Evolutionary conservation across 2,113 vertebrate genomes (phyloP).

Genomic region (Herpailurus yagouaroundi): DNA sequence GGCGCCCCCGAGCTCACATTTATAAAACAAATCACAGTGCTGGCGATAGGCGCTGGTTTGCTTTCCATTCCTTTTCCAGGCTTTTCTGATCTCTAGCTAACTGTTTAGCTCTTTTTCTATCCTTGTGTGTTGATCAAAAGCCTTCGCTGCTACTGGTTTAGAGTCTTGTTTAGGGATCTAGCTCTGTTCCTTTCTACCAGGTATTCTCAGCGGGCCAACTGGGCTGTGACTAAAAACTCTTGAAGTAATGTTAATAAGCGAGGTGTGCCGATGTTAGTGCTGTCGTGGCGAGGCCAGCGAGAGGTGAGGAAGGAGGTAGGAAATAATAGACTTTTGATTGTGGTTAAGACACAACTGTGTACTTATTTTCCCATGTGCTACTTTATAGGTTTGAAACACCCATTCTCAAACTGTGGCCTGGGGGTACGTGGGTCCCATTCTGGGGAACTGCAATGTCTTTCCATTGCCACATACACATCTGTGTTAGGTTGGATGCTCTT

Average conservation of each 20-base stretch:
- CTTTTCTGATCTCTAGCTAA: not conserved
- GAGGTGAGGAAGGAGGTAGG: not conserved
- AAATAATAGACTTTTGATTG: not conserved
- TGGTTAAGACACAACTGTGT: not conserved
- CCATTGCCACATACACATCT: not conserved
- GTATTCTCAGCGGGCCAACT: not conserved
- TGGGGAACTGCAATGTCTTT: not conserved
- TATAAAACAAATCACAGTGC: not conserved
- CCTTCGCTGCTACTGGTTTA: not conserved
- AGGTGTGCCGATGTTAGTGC: not conserved
- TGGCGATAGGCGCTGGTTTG: not conserved
- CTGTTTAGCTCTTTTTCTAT: not conserved
- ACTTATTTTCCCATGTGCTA: not conserved
- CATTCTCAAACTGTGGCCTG: not conserved
- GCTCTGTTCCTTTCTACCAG: not conserved
- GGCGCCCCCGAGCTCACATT: not conserved
- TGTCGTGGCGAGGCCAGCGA: not conserved
- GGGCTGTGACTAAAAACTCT: not conserved
- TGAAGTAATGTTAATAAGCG: slow-evolving; percentile 23
- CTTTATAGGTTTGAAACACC: not conserved
- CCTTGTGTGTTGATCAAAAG: not conserved
- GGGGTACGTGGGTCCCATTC: not conserved
- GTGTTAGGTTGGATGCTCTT: not conserved
- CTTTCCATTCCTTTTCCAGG: not conserved
- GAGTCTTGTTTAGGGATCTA: not conserved